phyloP scores from a whole-genome alignment of 2,888 invertebrate species.

The Parapristionchus giblindavisi region DNA sequence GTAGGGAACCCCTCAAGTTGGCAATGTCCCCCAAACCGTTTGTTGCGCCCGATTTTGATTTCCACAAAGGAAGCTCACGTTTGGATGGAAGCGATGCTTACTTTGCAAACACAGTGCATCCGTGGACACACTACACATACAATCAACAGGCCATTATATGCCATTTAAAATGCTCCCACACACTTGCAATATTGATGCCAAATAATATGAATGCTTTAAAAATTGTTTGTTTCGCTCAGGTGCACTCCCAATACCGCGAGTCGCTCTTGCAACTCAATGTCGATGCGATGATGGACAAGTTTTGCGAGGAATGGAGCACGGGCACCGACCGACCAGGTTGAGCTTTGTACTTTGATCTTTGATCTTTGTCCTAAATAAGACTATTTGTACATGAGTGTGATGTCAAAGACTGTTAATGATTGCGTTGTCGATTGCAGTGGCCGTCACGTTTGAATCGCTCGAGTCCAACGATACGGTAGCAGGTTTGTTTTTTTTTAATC shows the following conservation, averaged over 20 bases:
- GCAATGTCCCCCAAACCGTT: too few relatives aligned
- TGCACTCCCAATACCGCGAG: conserved; percentile 90
- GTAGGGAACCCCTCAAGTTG: too few relatives aligned
- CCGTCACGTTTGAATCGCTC: conserved; percentile 27
- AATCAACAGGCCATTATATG: too few relatives aligned
- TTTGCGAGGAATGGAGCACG: conserved; percentile 89
- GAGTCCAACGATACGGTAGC: not conserved
- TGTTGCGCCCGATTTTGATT: too few relatives aligned
- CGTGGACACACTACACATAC: too few relatives aligned
- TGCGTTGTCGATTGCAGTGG: not conserved
- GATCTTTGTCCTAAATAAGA: not conserved
- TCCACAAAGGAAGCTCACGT: too few relatives aligned
- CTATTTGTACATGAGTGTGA: not conserved
- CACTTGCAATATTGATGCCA: too few relatives aligned
- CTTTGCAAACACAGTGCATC: too few relatives aligned
- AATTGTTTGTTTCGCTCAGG: conserved; percentile 72
- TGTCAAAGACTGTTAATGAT: not conserved
- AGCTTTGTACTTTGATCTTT: conserved; percentile 30
- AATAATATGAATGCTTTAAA: too few relatives aligned
- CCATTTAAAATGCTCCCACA: too few relatives aligned
- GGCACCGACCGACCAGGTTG: conserved; percentile 91
- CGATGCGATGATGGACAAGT: conserved; percentile 88
- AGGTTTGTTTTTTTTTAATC: too few relatives aligned
- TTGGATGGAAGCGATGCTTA: too few relatives aligned
- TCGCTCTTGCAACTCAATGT: conserved; percentile 91